phyloP scores from a whole-genome alignment of 1,140 invertebrate genomes.

The Drosophila tropicalis region DNA sequence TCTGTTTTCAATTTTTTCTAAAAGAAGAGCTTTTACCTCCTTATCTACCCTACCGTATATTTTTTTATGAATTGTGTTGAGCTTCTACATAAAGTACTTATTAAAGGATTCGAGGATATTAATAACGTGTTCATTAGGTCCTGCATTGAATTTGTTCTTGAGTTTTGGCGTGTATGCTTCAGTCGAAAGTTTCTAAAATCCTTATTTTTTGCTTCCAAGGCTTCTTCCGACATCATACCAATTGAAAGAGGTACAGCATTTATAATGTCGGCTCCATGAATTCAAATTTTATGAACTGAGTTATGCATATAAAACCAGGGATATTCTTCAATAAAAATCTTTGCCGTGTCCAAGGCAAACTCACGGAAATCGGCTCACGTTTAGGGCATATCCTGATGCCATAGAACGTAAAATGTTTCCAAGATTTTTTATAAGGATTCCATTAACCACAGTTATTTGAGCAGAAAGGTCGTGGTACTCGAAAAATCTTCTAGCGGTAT shows the following conservation, averaged over 20 bases:
- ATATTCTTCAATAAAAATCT: no score
- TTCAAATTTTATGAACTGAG: no score
- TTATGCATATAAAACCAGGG: no score
- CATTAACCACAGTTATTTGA: constrained; percentile 6
- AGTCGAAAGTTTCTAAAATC: no score
- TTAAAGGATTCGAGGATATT: neutral
- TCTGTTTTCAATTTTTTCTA: constrained; percentile 1
- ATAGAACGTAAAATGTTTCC: no score
- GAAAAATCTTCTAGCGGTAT: constrained; percentile 2
- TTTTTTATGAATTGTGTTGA: neutral
- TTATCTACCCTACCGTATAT: neutral
- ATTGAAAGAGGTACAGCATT: no score
- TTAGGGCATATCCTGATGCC: no score
- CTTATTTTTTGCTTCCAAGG: neutral
- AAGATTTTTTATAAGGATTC: no score
- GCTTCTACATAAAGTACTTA: neutral
- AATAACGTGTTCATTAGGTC: neutral
- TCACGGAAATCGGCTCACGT: no score
- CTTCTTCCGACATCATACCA: no score
- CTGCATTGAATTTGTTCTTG: neutral
- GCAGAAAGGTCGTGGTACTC: neutral
- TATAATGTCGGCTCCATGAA: no score
- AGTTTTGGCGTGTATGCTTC: neutral
- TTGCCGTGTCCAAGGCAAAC: no score
- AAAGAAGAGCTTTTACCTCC: neutral